Evolutionary conservation across 2,888 invertebrate genomes (phyloP).

Genomic region (Scaeva pyrastri): DNA sequence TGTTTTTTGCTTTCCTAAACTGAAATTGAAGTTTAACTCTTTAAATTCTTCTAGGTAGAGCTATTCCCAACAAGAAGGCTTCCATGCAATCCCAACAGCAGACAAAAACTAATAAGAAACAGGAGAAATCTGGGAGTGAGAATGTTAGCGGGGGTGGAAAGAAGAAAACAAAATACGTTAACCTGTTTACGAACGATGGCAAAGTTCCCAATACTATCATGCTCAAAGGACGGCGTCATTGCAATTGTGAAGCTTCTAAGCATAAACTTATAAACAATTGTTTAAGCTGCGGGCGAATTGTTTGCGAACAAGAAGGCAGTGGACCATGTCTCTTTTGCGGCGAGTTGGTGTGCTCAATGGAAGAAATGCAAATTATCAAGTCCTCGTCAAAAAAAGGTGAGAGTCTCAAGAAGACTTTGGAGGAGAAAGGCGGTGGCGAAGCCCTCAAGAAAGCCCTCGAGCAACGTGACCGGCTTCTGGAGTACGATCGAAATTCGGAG

Average conservation of each 20-base stretch:
- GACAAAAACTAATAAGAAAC: constrained; percentile 60
- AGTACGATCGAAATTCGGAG: constrained; percentile 92
- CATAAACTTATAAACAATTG: constrained; percentile 97
- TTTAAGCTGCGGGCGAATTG: constrained; percentile 95
- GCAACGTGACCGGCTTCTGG: constrained; percentile 91
- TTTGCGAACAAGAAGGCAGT: constrained; percentile 97
- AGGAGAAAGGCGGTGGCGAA: constrained; percentile 88
- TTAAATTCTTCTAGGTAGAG: constrained; percentile 63
- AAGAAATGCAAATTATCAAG: constrained; percentile 88
- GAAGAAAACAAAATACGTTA: constrained; percentile 90
- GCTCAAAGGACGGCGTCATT: constrained; percentile 91
- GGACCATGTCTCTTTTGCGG: constrained; percentile 98
- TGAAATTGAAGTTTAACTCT: not conserved
- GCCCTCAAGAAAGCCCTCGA: constrained; percentile 90
- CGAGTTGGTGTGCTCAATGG: constrained; percentile 91
- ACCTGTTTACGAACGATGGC: constrained; percentile 90
- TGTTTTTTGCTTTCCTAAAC: constrained; percentile 31
- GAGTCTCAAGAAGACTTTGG: constrained; percentile 87
- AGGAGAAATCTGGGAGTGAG: constrained; percentile 23
- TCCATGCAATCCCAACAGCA: constrained; percentile 64
- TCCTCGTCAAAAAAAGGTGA: constrained; percentile 89
- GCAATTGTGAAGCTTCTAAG: constrained; percentile 96
- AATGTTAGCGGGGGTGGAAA: constrained; percentile 78
- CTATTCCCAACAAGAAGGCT: constrained; percentile 77
- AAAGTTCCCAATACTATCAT: constrained; percentile 85